Evolutionary conservation across 2,888 invertebrate species (phyloP).

Genomic region (Parnassius smintheus): DNA sequence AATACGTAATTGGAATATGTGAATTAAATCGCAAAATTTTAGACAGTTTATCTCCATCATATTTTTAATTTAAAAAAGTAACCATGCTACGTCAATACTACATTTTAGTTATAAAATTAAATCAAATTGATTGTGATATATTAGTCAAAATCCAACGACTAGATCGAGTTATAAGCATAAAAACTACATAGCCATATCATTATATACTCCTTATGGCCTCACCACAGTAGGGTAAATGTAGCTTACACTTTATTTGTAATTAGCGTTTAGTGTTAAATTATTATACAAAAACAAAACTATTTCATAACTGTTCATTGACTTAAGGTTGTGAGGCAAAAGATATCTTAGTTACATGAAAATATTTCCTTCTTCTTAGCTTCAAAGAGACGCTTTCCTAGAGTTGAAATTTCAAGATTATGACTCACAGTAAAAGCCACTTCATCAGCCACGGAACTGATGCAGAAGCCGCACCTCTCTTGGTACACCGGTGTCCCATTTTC

Average conservation of each 20-base stretch:
- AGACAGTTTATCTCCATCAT: no score
- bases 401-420: constrained; percentile 83
- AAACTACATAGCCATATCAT: no score
- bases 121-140: no score
- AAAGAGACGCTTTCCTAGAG: constrained; percentile 79
- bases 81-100: no score
- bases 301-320: constrained; percentile 69
- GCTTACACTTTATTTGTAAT: constrained; percentile 50
- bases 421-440: constrained; percentile 78
- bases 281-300: constrained; percentile 80
- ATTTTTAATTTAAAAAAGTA: no score
- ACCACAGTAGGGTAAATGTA: neutral
- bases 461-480: constrained; percentile 82
- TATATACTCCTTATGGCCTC: no score
- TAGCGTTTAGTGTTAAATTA: constrained; percentile 69
- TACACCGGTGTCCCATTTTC: constrained; percentile 81
- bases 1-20: no score
- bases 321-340: constrained; percentile 76
- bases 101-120: no score
- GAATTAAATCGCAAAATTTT: no score
- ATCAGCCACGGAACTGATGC: constrained; percentile 78
- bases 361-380: constrained; percentile 68
- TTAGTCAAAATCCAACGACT: no score
- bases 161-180: no score
- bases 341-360: constrained; percentile 65